phyloP scores from a whole-genome alignment of 2,113 vertebrate genomes.

The Potamarius usumacintae region DNA sequence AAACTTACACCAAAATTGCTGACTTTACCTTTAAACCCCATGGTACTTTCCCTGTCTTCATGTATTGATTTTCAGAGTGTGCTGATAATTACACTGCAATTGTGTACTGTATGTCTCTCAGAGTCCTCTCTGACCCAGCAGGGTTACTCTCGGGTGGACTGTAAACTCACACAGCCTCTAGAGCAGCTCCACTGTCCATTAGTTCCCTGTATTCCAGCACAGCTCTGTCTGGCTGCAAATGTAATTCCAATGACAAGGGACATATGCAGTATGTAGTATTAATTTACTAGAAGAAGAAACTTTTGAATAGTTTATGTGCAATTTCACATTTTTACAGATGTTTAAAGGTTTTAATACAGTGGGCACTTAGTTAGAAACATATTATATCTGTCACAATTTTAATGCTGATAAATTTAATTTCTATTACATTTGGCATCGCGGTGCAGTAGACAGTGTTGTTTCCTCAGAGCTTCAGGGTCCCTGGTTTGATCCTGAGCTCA shows the following conservation, averaged over 20 bases:
- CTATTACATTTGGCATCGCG: neutral
- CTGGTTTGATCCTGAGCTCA: neutral
- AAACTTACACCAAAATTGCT: neutral
- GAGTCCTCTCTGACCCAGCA: neutral
- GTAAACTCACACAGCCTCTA: neutral
- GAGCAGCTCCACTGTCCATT: neutral
- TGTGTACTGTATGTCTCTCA: neutral
- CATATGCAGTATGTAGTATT: neutral
- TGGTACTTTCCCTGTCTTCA: neutral
- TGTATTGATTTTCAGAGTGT: constrained; percentile 13
- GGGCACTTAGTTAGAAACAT: neutral
- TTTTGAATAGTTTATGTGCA: neutral
- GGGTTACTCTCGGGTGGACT: neutral
- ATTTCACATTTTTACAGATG: neutral
- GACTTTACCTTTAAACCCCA: neutral
- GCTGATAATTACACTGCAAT: constrained; percentile 1
- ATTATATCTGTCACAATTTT: neutral
- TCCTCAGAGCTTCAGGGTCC: neutral
- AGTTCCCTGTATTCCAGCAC: neutral
- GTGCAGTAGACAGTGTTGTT: neutral
- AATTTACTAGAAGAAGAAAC: neutral
- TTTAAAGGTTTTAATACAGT: neutral
- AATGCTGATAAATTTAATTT: neutral
- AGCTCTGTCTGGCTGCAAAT: neutral
- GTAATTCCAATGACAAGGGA: neutral